Evolutionary conservation across 2,113 vertebrate genomes (phyloP).

Genomic region (Pelvicachromis taeniatus): DNA sequence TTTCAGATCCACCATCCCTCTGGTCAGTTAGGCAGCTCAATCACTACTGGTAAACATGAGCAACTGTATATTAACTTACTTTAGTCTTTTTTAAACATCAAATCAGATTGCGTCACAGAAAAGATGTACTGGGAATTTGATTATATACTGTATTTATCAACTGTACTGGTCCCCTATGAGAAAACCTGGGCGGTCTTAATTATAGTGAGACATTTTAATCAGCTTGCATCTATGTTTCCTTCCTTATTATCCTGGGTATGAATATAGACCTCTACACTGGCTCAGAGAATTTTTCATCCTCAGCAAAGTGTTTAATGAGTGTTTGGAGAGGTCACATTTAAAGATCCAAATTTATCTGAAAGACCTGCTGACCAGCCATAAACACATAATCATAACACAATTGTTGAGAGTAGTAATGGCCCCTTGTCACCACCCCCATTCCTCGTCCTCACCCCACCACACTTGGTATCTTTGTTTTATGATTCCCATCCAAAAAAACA

Average conservation of each 20-base stretch:
- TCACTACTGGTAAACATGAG: constrained; percentile 18
- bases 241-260: neutral
- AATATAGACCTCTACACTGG: neutral
- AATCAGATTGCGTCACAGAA: neutral
- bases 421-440: neutral
- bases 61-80: neutral
- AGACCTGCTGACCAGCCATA: neutral
- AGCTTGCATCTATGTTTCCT: constrained; percentile 5
- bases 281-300: neutral
- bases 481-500: neutral
- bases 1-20: constrained; percentile 16
- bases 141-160: constrained; percentile 5
- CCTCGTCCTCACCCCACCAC: neutral
- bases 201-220: constrained; percentile 42
- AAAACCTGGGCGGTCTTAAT: constrained; percentile 3
- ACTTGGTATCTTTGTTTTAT: neutral
- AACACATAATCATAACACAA: neutral
- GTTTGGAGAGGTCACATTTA: neutral
- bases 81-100: neutral
- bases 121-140: neutral
- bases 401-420: neutral
- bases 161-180: neutral
- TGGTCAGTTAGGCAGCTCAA: constrained; percentile 17
- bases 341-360: neutral
- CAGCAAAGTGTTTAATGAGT: neutral